Evolutionary conservation across 1,140 invertebrate genomes (phyloP), one percentile per base, ranked within the genome.

Genomic region (Pentalonia nigronervosa): DNA sequence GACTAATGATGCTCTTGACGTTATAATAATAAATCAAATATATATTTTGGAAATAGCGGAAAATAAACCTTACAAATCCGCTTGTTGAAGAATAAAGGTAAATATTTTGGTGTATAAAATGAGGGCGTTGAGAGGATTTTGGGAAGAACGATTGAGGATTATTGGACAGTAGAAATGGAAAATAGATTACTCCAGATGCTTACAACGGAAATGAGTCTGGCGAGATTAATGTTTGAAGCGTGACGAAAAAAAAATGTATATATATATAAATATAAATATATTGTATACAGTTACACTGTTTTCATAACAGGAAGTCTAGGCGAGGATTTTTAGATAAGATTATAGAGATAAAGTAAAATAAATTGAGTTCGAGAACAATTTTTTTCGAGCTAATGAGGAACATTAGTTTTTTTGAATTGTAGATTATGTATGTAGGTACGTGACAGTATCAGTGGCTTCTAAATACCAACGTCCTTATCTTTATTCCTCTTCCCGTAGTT

Each of bases 121-220:
- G 25, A 76, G 60, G 25, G 56, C n/a, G 60, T 90, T 41, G 60
- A 50, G 60, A 91, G 60, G 30, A 47, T 76, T 76, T 91, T n/a
- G n/a, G 48, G 50, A 20, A 7, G n/a, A 45, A 8, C 45, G 36
- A 34, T 81, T 81, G 56, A 11, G 60, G 67, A 50, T 76, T 76
- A 81, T 91, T 81, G 47, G 56, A 47, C 90, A 81, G 67, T 81
- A 81, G 45, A 48, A 81, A 81, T 91, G 90, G 90, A 48, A 91
- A 91, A 91, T 81, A 81, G 90, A 91, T 91, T 90, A 60, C 11
- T 36, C 41, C 90, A 91, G 90, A 91, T 91, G 90, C 67, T 81
- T 36, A n/a, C 67, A 8, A 25, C 90, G 90, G 90, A 91, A 91
- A 91, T 30, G 90, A 91, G 90, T 41, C 23, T 45, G 90, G 90